Evolutionary conservation across 2,113 vertebrate genomes (phyloP), one percentile per base, ranked within the genome.

Genomic region (Chionis minor): DNA sequence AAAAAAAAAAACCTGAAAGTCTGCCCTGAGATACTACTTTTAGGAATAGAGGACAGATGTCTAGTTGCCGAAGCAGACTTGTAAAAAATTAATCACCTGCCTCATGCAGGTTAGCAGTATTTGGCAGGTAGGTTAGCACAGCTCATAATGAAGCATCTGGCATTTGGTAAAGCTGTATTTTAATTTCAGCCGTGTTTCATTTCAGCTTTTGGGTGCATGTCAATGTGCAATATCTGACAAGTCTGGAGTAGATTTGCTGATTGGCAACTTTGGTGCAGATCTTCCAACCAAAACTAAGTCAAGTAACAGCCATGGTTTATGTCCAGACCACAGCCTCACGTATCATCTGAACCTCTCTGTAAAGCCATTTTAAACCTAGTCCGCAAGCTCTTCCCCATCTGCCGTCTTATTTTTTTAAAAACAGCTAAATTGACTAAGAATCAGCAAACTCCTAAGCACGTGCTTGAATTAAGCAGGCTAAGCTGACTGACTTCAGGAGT

Each of bases 1-100:
- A 19, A 14, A n/a, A 23, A 86, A 71, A 49, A 86, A 70, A 44
- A 38, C 9, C 0, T 9, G 38, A 38, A 38, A 38, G 3, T 40
- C 78, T 91, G 87, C 90, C 77, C 32, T 61, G 80, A 96, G 85
- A 92, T 71, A 88, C 44, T 88, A 88, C 88, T 87, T 88, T 86
- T 79, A 84, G 74, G 94, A 93, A 90, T 33, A 93, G 88, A 95
- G 93, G 85, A 94, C 95, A 77, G 92, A 91, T 84, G 89, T 92
- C 90, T 80, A 44, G 74, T 84, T 88, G 83, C 86, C 30, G 49
- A 89, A 89, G 91, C 79, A 67, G 91, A 91, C 91, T 95, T 92
- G 72, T 96, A 94, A 97, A 98, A 97, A 87, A 92, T 94, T 94
- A 96, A 97, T 95, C 81, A 14, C 73, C 74, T 84, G 70, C 92